These are phyloP conservation scores for Scomberomorus guttatus DNA, from an alignment of 2,797 vertebrate genomes.

Conservation along the genomic window DNA sequence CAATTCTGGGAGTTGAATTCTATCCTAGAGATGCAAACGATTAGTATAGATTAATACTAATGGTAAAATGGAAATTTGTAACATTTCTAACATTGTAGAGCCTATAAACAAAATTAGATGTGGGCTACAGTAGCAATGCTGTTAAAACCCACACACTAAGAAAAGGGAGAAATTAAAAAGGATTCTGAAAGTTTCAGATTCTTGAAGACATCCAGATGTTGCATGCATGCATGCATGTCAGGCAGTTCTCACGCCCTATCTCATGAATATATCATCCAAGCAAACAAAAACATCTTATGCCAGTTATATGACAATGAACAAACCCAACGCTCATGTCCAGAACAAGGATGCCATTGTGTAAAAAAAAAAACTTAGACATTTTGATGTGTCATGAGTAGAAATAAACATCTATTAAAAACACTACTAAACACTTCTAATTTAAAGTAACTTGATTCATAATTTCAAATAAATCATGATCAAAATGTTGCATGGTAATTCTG, in stretches of 20 bases:
- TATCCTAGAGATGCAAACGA: background rate
- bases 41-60: conserved; percentile 8
- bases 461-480: background rate
- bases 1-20: background rate
- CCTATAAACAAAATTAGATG: background rate
- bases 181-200: background rate
- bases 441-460: background rate
- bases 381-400: background rate
- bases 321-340: conserved; percentile 5
- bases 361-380: background rate
- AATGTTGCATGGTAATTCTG: background rate
- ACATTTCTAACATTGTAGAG: background rate
- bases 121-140: background rate
- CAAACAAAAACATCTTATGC: background rate
- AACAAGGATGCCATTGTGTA: conserved; percentile 32
- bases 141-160: background rate
- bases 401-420: background rate
- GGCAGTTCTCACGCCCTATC: no score
- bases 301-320: conserved; percentile 35
- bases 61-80: background rate
- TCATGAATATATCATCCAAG: background rate
- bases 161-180: background rate
- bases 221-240: no score
- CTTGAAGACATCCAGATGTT: no score
- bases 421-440: background rate